Base-by-base conservation (phyloP, 2,113 vertebrate genomes). In the Mirza zaza region DNA sequence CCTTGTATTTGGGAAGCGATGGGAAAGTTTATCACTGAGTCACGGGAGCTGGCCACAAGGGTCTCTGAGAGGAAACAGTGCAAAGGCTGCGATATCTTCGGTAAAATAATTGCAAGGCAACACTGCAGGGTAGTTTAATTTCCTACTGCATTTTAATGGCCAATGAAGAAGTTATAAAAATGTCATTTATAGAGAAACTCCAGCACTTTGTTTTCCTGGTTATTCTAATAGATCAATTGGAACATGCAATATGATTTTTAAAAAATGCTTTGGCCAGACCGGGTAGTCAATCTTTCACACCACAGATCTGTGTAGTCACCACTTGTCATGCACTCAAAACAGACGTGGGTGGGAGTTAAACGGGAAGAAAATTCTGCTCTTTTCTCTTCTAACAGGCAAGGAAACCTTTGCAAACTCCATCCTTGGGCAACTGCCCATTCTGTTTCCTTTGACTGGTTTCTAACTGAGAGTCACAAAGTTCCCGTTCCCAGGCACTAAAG, bases 91-190 rank as follows among this genome's bases (percentile, higher is more conserved):
- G 75, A 63, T 42, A 21, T 48, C 68, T 42, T 92, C 76, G 76
- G 93, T 11, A 42, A 95, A 93, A 92, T 48, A 87, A 96, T 61
- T 65, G 63, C 76, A 77, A 88, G 77, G 55, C 48, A 15, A 94
- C 84, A 68, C 75, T 95, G 95, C 61, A 34, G 81, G 34, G 32
- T 34, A 70, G 77, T 88, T 93, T 84, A 65, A 91, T 86, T 92
- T 97, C 87, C 90, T 83, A 39, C 52, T 75, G 82, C 55, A 50
- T 95, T 97, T 97, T 96, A 96, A 97, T 97, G 93, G 90, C 92
- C 50, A 73, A 92, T 93, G 94, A 48, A 96, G 96, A 95, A 67
- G 90, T 87, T 92, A 87, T 59, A 90, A 87, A 96, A 90, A 52
- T 95, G 93, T 83, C 80, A 87, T 92, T 96, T 97, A 92, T 50